phyloP scores from a whole-genome alignment of 2,113 vertebrate genomes.

The Tympanuchus pallidicinctus region DNA sequence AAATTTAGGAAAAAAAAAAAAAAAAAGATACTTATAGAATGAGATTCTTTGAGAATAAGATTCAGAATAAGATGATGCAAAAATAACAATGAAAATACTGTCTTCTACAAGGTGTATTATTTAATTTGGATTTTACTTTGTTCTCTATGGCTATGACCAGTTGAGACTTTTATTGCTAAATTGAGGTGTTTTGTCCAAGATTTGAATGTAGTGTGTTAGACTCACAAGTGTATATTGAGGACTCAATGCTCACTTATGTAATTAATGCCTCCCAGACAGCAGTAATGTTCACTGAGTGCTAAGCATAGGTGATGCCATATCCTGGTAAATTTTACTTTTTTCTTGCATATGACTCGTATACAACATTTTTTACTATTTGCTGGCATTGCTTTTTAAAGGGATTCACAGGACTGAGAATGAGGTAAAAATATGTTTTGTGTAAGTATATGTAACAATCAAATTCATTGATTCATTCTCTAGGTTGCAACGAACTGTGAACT shows the following conservation, averaged over 20 bases:
- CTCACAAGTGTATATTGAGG: neutral
- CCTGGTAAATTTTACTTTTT: neutral
- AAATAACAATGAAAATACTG: slow-evolving; percentile 64
- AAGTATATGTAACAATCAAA: neutral
- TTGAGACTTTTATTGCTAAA: neutral
- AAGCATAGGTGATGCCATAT: neutral
- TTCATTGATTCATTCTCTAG: neutral
- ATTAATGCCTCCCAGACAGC: neutral
- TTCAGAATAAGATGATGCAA: slow-evolving; percentile 28
- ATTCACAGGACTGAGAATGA: neutral
- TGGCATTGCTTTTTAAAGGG: neutral
- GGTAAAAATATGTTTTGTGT: neutral
- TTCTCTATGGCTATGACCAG: neutral
- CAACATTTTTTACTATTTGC: neutral
- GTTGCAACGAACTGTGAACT: neutral
- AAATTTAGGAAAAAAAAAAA: slow-evolving; percentile 14
- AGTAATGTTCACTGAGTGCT: neutral
- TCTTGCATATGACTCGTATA: neutral
- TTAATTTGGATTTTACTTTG: slow-evolving; percentile 50
- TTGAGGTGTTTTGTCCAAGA: neutral
- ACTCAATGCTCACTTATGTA: neutral
- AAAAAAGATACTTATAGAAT: slow-evolving; percentile 36
- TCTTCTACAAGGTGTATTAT: slow-evolving; percentile 35
- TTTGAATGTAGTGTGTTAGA: neutral
- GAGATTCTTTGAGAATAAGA: slow-evolving; percentile 48